Conservation (phyloP, 2,797 vertebrate species). For the Merluccius polli region DNA sequence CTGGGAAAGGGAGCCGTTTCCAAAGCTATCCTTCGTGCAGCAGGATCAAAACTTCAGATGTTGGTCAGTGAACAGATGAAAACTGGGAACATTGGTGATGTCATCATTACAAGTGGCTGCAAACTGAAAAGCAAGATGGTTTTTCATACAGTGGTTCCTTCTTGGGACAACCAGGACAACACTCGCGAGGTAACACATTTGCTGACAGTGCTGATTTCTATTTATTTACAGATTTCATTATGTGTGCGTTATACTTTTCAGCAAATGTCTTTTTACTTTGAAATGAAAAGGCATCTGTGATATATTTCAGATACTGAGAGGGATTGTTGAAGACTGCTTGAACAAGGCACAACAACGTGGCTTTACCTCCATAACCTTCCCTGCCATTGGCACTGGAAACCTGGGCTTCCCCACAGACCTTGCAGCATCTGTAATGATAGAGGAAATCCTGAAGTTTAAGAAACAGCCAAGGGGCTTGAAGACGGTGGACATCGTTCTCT, state of each 20-base stretch:
- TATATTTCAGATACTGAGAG: conserved; percentile 65
- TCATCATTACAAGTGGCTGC: conserved; percentile 73
- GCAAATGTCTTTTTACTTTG: background rate
- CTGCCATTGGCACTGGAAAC: conserved; percentile 87
- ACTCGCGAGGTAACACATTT: conserved; percentile 67
- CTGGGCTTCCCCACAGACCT: conserved; percentile 76
- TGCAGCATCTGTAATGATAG: conserved; percentile 75
- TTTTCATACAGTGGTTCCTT: conserved; percentile 73
- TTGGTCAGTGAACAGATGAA: conserved; percentile 47
- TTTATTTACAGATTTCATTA: background rate
- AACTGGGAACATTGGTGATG: conserved; percentile 8
- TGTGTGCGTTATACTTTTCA: background rate
- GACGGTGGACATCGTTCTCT: conserved; percentile 75
- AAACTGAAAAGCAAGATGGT: conserved; percentile 68
- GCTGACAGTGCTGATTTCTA: no score
- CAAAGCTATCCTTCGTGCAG: conserved; percentile 68
- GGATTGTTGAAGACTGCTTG: conserved; percentile 73
- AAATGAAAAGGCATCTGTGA: conserved; percentile 1
- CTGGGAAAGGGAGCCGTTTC: conserved; percentile 76
- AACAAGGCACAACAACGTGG: conserved; percentile 62
- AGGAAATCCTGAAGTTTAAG: conserved; percentile 73
- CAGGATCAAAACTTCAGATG: conserved; percentile 75
- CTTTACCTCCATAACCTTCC: conserved; percentile 79
- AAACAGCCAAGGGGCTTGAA: conserved; percentile 55
- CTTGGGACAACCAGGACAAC: conserved; percentile 46